phyloP scores from a whole-genome alignment of 2,797 vertebrate species.

The Cheirogaleus major region DNA sequence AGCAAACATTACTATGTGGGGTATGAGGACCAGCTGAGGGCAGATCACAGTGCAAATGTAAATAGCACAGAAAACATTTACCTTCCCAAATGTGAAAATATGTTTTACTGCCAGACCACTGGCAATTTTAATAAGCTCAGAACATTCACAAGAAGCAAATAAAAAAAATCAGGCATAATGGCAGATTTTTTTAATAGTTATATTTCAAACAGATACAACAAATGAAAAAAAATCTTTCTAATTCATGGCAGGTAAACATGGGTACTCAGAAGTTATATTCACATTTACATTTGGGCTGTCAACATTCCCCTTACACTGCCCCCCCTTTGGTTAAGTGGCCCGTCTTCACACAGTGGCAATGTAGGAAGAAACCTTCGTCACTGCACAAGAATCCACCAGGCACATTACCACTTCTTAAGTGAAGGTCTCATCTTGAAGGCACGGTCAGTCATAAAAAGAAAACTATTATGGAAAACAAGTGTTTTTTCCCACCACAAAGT shows the following conservation, averaged over 20 bases:
- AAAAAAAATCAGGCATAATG: constrained; percentile 44
- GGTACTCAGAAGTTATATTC: neutral
- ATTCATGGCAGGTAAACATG: neutral
- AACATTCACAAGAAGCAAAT: neutral
- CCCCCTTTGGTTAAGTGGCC: neutral
- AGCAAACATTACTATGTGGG: rapidly evolving
- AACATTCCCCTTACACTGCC: neutral
- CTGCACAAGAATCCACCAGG: neutral
- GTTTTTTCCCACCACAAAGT: neutral
- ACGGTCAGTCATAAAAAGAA: neutral
- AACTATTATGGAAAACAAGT: neutral
- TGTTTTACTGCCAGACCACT: neutral
- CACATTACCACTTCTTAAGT: neutral
- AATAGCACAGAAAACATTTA: neutral
- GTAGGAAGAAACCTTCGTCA: neutral
- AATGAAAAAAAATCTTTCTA: neutral
- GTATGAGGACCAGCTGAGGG: neutral
- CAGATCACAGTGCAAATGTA: too few species aligned
- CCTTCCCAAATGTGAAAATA: neutral
- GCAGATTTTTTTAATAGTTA: constrained; percentile 54
- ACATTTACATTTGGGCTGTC: neutral
- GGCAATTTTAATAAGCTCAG: neutral
- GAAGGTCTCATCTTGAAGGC: constrained; percentile 2
- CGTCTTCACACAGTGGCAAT: constrained; percentile 17
- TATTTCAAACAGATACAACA: constrained; percentile 51